Conservation (phyloP, 1,140 invertebrate species). For the Whitmania pigra region DNA sequence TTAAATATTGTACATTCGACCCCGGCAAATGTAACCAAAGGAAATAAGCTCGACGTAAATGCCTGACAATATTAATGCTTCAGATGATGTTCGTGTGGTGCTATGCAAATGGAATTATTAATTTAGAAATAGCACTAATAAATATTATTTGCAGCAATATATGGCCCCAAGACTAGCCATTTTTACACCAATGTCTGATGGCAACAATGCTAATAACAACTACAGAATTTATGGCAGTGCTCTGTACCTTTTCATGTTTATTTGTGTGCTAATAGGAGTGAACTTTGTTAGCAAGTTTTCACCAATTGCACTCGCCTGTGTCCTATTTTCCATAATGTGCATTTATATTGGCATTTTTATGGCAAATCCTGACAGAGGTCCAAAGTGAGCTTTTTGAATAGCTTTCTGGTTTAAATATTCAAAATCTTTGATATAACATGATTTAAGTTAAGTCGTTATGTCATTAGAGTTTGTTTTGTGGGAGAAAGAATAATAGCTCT, state of each 20-base stretch:
- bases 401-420: background rate
- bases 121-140: too few relatives aligned
- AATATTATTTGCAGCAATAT: slow-evolving; percentile 61
- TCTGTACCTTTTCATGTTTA: slow-evolving; percentile 74
- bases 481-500: slow-evolving; percentile 65
- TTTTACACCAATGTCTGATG: slow-evolving; percentile 64
- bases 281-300: slow-evolving; percentile 99
- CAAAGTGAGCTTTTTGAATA: background rate
- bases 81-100: too few relatives aligned
- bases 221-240: slow-evolving; percentile 89
- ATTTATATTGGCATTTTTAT: slow-evolving; percentile 89
- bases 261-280: slow-evolving; percentile 90
- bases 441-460: too few relatives aligned
- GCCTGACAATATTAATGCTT: too few relatives aligned
- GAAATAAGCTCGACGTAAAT: too few relatives aligned
- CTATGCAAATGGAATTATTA: too few relatives aligned
- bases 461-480: slow-evolving; percentile 73
- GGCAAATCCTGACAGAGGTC: slow-evolving; percentile 65
- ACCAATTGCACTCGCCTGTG: slow-evolving; percentile 82
- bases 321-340: slow-evolving; percentile 84
- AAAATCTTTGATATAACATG: background rate
- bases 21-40: too few relatives aligned
- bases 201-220: slow-evolving; percentile 57
- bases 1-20: too few relatives aligned
- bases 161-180: slow-evolving; percentile 73